These are phyloP conservation scores for Alexandromys fortis DNA, from an alignment of 2,113 vertebrate species.

Conservation along the genomic window DNA sequence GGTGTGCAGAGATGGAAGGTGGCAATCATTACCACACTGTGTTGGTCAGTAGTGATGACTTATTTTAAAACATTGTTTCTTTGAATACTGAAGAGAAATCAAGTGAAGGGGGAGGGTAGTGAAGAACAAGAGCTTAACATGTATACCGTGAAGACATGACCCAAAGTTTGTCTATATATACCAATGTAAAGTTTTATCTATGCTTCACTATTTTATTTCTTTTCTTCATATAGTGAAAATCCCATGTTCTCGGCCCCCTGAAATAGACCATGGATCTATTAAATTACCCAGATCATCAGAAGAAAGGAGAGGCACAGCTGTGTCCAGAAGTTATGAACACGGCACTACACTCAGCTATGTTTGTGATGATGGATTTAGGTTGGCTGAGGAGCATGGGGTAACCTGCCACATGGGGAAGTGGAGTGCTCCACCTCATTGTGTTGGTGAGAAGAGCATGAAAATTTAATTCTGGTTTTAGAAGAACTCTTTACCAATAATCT, in stretches of 20 bases:
- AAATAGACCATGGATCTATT: neutral
- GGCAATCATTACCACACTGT: conserved; percentile 83
- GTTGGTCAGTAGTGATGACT: conserved; percentile 76
- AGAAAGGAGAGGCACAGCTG: fast-evolving
- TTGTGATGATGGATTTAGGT: conserved; percentile 56
- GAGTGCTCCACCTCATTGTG: conserved; percentile 64
- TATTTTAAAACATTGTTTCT: neutral
- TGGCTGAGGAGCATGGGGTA: neutral
- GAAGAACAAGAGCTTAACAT: neutral
- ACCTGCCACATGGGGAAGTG: conserved; percentile 71
- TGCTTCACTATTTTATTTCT: neutral
- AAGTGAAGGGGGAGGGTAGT: too few relatives aligned
- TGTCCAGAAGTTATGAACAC: neutral
- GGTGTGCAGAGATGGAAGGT: conserved; percentile 78
- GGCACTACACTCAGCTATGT: conserved; percentile 27
- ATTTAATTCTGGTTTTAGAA: too few relatives aligned
- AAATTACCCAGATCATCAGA: fast-evolving
- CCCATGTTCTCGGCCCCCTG: conserved; percentile 28
- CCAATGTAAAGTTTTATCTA: neutral
- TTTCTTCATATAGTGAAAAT: conserved; percentile 39
- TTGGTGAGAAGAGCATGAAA: conserved; percentile 70
- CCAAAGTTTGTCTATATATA: too few relatives aligned
- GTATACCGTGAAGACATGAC: too few relatives aligned
- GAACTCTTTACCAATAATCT: too few relatives aligned
- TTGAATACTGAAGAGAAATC: neutral